Evolutionary conservation across 2,113 vertebrate species (phyloP), one percentile per base, ranked within the genome.

Genomic region (Typhlomys cinereus): DNA sequence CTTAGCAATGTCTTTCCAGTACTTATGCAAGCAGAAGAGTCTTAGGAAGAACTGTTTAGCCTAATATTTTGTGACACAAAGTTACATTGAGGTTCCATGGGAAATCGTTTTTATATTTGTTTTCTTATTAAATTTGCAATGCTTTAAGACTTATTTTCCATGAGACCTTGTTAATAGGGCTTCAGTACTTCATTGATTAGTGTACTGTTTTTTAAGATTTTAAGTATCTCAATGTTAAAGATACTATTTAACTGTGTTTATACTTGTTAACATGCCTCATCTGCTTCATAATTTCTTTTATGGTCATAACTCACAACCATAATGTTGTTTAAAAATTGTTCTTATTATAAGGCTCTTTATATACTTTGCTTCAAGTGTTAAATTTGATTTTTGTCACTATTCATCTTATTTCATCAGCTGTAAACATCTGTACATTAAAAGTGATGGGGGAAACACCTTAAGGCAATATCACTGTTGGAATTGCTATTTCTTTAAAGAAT

Each of bases 311-410:
- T n/a, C n/a, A n/a, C n/a, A n/a, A n/a, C n/a, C n/a, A n/a, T n/a
- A n/a, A n/a, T n/a, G n/a, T n/a, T n/a, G n/a, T n/a, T n/a, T n/a
- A n/a, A n/a, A n/a, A n/a, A n/a, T n/a, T n/a, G n/a, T n/a, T n/a
- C n/a, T n/a, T n/a, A n/a, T n/a, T n/a, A n/a, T n/a, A n/a, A n/a
- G n/a, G n/a, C n/a, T n/a, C n/a, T n/a, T n/a, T n/a, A n/a, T n/a
- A n/a, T n/a, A n/a, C n/a, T n/a, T n/a, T n/a, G n/a, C n/a, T n/a
- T n/a, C n/a, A n/a, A n/a, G n/a, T n/a, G n/a, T n/a, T n/a, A n/a
- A n/a, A n/a, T n/a, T n/a, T n/a, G n/a, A n/a, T 44, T 80, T 91
- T 93, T 91, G 23, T 74, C 17, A 71, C 82, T 85, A 54, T 93
- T 94, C 11, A 80, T 66, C n/a, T 76, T 81, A 78, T 80, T 88